phyloP scores from a whole-genome alignment of 1,140 invertebrate species.

The Caerostris extrusa region DNA sequence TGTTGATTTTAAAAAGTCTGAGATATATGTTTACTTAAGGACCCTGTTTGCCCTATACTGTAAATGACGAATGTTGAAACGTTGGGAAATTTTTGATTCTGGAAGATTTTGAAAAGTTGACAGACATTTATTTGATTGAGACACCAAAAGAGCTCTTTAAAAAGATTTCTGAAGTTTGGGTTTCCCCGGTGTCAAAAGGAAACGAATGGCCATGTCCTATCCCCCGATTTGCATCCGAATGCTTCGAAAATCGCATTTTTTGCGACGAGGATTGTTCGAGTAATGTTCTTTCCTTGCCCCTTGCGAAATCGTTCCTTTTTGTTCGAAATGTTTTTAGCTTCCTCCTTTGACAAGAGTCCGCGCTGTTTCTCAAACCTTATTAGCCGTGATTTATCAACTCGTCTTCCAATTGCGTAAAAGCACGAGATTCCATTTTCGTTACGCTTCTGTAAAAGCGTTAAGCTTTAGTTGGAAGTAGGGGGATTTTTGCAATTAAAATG shows the following conservation, averaged over 20 bases:
- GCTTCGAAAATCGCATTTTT: neutral
- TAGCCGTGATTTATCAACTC: neutral
- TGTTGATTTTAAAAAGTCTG: no score
- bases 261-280: neutral
- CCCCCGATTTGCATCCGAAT: neutral
- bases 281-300: neutral
- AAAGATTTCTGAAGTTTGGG: neutral
- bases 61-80: no score
- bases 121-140: no score
- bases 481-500: neutral
- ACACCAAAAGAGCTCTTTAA: no score
- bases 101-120: no score
- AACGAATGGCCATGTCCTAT: neutral
- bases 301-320: neutral
- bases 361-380: neutral
- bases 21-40: no score
- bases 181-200: neutral
- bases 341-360: neutral
- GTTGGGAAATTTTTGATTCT: no score
- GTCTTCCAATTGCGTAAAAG: neutral
- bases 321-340: neutral
- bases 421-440: neutral
- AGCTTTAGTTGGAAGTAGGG: neutral
- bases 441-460: neutral
- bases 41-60: no score